phyloP scores from a whole-genome alignment of 2,113 vertebrate species.

The Apeltes quadracus region DNA sequence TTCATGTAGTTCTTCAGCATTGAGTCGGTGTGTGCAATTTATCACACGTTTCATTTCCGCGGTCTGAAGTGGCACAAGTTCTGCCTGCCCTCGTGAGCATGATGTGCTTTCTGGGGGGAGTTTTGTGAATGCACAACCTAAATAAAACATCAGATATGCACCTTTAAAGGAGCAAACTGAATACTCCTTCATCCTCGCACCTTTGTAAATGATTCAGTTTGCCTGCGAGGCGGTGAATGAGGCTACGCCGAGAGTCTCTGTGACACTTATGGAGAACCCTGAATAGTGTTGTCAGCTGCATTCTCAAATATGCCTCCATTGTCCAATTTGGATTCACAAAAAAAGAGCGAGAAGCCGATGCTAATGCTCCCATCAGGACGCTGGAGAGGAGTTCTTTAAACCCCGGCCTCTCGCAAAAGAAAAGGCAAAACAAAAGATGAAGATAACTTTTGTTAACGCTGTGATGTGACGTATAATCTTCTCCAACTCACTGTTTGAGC shows the following conservation, averaged over 20 bases:
- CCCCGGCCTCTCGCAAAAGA: constrained; percentile 19
- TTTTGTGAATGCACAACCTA: constrained; percentile 73
- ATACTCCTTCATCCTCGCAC: constrained; percentile 65
- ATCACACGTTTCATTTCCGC: constrained; percentile 3
- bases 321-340: constrained; percentile 64
- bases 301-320: constrained; percentile 55
- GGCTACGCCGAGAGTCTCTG: constrained; percentile 34
- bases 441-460: constrained; percentile 57
- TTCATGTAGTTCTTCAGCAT: constrained; percentile 1
- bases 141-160: constrained; percentile 83
- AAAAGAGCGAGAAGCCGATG: constrained; percentile 59
- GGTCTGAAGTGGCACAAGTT: constrained; percentile 6
- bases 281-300: constrained; percentile 53
- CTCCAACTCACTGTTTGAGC: constrained; percentile 21
- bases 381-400: constrained; percentile 48
- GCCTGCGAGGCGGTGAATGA: constrained; percentile 46
- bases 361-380: constrained; percentile 62
- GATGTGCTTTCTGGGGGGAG: constrained; percentile 27
- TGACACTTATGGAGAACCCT: constrained; percentile 61
- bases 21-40: background rate
- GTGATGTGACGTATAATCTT: constrained; percentile 59
- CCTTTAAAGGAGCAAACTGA: constrained; percentile 80
- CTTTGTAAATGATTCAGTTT: constrained; percentile 77
- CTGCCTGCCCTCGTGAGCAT: constrained; percentile 15
- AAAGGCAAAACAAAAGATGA: constrained; percentile 50